phyloP scores from a whole-genome alignment of 92 coral and sea anemone species.

The Galaxea fascicularis region DNA sequence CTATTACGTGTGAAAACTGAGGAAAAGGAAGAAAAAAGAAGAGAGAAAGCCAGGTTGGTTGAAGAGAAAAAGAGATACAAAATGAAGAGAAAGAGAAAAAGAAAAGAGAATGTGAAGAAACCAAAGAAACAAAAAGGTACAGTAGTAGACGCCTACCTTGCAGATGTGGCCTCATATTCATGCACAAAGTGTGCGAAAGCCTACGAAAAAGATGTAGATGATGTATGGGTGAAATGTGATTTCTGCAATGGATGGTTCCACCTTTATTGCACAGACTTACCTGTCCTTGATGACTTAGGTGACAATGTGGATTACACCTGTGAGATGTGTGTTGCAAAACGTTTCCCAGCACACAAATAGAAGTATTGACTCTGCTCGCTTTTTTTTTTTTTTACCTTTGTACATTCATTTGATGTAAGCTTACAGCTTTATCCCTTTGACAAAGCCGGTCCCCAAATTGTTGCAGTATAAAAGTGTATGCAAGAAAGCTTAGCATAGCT shows the following conservation, averaged over 20 bases:
- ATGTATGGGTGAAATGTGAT: constrained; percentile 22
- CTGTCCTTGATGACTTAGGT: constrained; percentile 11
- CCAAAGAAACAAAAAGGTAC: background rate
- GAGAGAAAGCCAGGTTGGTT: background rate
- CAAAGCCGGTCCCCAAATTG: too few species aligned
- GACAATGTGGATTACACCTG: constrained; percentile 3
- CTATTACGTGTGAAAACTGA: background rate
- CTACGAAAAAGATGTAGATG: background rate
- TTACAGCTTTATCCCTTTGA: too few species aligned
- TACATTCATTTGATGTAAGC: too few species aligned
- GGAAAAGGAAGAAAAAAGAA: background rate
- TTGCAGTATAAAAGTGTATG: too few species aligned
- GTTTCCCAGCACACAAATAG: background rate
- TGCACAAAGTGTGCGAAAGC: background rate
- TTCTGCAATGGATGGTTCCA: constrained; percentile 10
- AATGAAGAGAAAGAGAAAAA: background rate
- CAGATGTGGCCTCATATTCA: background rate
- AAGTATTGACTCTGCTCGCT: too few species aligned
- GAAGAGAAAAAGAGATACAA: background rate
- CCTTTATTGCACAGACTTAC: constrained; percentile 9
- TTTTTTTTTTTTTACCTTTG: too few species aligned
- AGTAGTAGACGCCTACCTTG: background rate
- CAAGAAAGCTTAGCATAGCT: too few species aligned
- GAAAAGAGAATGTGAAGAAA: background rate
- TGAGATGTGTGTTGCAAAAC: background rate